These are phyloP conservation scores for Clusia tigrina DNA, from an alignment of 2,888 invertebrate species.

Conservation along the genomic window DNA sequence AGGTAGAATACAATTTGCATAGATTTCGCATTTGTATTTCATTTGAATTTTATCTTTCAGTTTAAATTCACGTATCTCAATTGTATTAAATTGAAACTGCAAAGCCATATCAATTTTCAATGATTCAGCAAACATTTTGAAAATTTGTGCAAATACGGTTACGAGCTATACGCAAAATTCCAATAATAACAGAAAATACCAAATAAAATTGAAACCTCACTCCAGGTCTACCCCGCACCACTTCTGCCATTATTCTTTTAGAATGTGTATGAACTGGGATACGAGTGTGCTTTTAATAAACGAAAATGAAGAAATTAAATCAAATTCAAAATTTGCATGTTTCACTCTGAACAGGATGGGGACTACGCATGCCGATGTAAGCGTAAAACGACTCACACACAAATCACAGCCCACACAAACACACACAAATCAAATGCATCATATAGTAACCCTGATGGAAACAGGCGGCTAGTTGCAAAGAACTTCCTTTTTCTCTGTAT, in stretches of 20 bases:
- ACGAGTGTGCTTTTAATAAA: not conserved
- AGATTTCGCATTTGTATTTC: too few species aligned
- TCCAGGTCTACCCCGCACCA: not conserved
- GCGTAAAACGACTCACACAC: not conserved
- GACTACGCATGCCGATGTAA: too few species aligned
- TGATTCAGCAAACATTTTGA: conserved; percentile 2
- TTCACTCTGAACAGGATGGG: too few species aligned
- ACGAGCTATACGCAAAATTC: conserved; percentile 2
- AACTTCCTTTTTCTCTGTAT: too few species aligned
- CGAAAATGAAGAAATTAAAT: conserved; percentile 5
- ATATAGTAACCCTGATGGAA: too few species aligned
- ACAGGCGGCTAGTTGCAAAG: too few species aligned
- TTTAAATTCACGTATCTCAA: too few species aligned
- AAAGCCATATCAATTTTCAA: conserved; percentile 1
- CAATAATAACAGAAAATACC: not conserved
- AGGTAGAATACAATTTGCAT: too few species aligned
- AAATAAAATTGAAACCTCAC: not conserved
- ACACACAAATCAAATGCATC: too few species aligned
- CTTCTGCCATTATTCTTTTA: not conserved
- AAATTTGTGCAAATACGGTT: not conserved
- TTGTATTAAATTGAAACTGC: too few species aligned
- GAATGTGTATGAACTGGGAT: too few species aligned
- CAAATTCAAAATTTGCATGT: conserved; percentile 6
- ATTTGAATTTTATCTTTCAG: too few species aligned
- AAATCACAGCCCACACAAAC: not conserved